Evolutionary conservation across 2,113 vertebrate genomes (phyloP), one percentile per base, ranked within the genome.

Genomic region (Galemys pyrenaicus): DNA sequence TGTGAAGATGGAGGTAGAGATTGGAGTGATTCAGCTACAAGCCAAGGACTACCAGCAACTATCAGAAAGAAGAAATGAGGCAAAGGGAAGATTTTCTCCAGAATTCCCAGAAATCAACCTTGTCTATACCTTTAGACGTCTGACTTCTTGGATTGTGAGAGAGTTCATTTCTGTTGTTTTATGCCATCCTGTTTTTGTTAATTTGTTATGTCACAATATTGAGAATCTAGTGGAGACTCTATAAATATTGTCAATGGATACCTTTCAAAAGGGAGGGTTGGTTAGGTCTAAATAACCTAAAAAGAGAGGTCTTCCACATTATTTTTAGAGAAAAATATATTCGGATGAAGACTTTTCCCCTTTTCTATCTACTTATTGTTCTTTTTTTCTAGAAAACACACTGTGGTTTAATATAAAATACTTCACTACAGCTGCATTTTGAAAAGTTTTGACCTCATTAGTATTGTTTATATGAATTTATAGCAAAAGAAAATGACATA

Each of bases 321-420:
- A 92, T 46, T 51, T 86, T 86, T 75, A 90, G 89, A 67, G 2
- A 82, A 82, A 90, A 82, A 49, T 16, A 80, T 44, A 39, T 87
- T 87, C 24, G 37, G 60, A 70, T 86, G 41, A 64, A 70, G 37
- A 32, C 60, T 82, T 68, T 22, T 62, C 44, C 20, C 64, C 35
- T 54, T 68, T 70, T 6, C 67, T 44, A 17, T 37, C 68, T 26
- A 5, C 26, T 32, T 49, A 49, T 12, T 13, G 44, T 46, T 30
- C 15, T 46, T 35, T 39, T 60, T 54, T 73, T 30, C 46, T 62
- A 70, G 35, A 91, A 91, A 93, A 62, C 2, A 62, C 10, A 81
- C 0, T 16, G 2, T 35, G 4, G 4, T 41, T 84, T 65, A 56
- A 64, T 60, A 87, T 32, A 83, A 70, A 89, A 89, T 64, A 64